These are phyloP conservation scores for Pherbina coryleti DNA, from an alignment of 2,888 invertebrate species.

Conservation along the genomic window DNA sequence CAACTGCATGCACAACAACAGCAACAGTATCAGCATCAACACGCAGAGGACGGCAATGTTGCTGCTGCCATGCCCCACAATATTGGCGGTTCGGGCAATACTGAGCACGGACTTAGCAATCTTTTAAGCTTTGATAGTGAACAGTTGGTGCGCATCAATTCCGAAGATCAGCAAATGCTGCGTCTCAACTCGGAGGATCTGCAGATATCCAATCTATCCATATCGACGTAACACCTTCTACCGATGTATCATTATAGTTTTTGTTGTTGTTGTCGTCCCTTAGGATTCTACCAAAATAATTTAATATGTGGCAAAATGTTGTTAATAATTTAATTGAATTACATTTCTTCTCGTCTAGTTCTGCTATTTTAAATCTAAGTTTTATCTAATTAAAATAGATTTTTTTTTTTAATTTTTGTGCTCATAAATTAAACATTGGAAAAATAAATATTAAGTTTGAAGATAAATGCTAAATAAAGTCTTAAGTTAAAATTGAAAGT, in stretches of 20 bases:
- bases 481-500: not conserved
- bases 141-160: conserved; percentile 70
- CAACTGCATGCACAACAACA: conserved; percentile 1
- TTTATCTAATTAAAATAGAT: not conserved
- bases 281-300: no score
- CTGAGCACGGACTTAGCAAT: conserved; percentile 64
- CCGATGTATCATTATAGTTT: not conserved
- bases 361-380: not conserved
- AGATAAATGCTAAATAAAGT: not conserved
- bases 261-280: no score
- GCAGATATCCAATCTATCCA: conserved; percentile 70
- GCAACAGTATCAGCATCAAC: conserved; percentile 14
- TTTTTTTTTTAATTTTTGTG: not conserved
- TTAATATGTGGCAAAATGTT: no score
- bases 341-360: not conserved
- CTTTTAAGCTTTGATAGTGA: conserved; percentile 71
- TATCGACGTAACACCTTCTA: conserved; percentile 60
- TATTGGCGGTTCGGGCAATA: conserved; percentile 1
- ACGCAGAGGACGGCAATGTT: not conserved
- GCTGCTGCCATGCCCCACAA: not conserved
- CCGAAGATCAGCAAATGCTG: conserved; percentile 71
- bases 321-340: no score
- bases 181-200: conserved; percentile 71
- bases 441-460: not conserved
- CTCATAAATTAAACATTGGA: not conserved